Conservation (phyloP, 1,140 invertebrate genomes). For the Acromyrmex echinatior region DNA sequence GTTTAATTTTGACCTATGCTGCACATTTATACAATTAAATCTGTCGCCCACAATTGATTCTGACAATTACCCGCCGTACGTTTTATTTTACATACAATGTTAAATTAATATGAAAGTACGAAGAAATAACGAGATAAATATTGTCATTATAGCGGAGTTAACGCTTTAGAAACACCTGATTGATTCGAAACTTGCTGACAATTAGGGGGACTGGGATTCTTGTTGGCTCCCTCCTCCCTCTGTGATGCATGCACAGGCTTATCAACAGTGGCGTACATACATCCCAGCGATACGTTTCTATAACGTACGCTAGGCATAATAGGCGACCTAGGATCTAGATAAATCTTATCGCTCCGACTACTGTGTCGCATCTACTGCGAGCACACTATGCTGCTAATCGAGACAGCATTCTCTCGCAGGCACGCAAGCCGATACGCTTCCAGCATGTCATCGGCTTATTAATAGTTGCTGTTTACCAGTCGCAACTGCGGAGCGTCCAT, state of each 20-base stretch:
- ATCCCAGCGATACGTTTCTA: constrained; percentile 33
- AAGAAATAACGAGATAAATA: constrained; percentile 2
- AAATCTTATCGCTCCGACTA: constrained; percentile 48
- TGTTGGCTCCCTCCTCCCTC: background rate
- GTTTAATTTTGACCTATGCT: background rate
- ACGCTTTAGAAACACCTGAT: background rate
- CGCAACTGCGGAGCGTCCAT: constrained; percentile 40
- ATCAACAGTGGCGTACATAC: constrained; percentile 16
- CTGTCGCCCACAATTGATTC: background rate
- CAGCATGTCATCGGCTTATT: constrained; percentile 38
- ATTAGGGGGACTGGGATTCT: background rate
- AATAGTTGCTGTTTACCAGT: constrained; percentile 56
- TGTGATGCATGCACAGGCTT: constrained; percentile 36
- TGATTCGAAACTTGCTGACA: constrained; percentile 13
- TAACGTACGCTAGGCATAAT: constrained; percentile 3
- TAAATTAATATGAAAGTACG: background rate
- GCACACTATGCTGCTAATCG: constrained; percentile 46
- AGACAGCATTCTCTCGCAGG: constrained; percentile 35
- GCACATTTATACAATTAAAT: constrained; percentile 12
- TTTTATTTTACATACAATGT: background rate
- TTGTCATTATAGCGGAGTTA: background rate
- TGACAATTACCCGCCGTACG: background rate
- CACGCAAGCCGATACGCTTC: constrained; percentile 49
- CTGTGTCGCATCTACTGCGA: constrained; percentile 29
- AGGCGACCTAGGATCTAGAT: constrained; percentile 55